Conservation (phyloP, 2,888 invertebrate genomes). For the Dryococelus australis region DNA sequence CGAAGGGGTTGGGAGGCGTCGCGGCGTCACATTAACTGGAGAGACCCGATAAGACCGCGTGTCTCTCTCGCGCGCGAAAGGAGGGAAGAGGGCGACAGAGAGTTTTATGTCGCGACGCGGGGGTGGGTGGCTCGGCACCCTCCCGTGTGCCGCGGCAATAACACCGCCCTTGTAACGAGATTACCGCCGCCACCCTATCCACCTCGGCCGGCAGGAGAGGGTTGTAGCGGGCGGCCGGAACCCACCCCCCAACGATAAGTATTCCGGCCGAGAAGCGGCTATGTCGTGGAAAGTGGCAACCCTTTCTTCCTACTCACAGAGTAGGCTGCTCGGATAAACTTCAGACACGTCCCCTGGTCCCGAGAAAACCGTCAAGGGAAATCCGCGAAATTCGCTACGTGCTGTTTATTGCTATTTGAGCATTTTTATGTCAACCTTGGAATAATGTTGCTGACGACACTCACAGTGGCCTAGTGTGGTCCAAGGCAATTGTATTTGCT, state of each 20-base stretch:
- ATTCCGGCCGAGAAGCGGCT: not conserved
- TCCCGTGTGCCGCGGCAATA: not conserved
- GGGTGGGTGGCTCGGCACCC: not conserved
- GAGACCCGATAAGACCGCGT: not conserved
- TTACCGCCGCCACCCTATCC: not conserved
- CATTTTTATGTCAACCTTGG: no score
- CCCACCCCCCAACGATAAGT: not conserved
- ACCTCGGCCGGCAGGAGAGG: not conserved
- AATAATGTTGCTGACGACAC: no score
- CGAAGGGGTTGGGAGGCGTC: not conserved
- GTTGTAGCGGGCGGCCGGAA: not conserved
- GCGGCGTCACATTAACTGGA: not conserved
- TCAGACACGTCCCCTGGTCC: no score
- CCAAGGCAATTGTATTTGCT: no score
- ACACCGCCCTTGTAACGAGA: slow-evolving; percentile 1
- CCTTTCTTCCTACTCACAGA: no score
- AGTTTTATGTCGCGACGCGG: not conserved
- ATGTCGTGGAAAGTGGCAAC: not conserved
- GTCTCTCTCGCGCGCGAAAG: not conserved
- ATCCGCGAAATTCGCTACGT: no score
- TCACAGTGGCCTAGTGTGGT: no score
- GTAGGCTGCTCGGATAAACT: no score
- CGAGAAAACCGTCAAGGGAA: no score
- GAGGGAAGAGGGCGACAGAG: not conserved
- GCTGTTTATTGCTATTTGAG: no score